Evolutionary conservation across 2,888 invertebrate species (phyloP), one percentile per base, ranked within the genome.

Genomic region (Yponomeuta sedellus): DNA sequence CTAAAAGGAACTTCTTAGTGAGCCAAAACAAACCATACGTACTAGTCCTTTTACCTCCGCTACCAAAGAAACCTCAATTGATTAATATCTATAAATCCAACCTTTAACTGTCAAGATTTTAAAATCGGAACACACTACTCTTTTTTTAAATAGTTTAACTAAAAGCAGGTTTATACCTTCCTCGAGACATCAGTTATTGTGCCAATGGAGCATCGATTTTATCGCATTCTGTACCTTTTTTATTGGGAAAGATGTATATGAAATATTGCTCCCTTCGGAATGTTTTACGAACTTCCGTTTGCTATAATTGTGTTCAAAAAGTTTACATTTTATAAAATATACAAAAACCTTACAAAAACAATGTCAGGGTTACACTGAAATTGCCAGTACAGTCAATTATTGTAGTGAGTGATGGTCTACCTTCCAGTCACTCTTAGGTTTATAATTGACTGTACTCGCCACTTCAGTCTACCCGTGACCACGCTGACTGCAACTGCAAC

Each of bases 91-190:
- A 52, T 52, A 52, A 52, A 52, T 52, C 44, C 44, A 52, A 52
- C 44, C 44, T 16, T 52, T 52, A 52, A 16, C 65, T 59, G 65
- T 58, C 65, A 20, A 59, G 59, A 65, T 65, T 65, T 59, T 20
- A 39, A 65, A 64, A 57, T 64, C 44, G 39, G 63, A 63, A 63
- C 44, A 22, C 34, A 12, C 28, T 64, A 52, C 16, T 52, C 16
- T 52, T 52, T 64, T 64, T 64, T 64, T 10, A 57, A 56, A 64
- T 56, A 56, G 56, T 56, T 22, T 57, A 52, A 12, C 44, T 40
- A 61, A 25, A 61, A 22, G 63, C 12, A 44, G 63, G 63, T 19
- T 19, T 44, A 44, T 63, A 63, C 63, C 63, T 63, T 44, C 44
- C 28, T 22, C 59, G 40, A 39, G 19, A 62, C 39, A 34, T 40